These are phyloP conservation scores for Danio tinwini DNA, from an alignment of 2,797 vertebrate species.

Conservation along the genomic window DNA sequence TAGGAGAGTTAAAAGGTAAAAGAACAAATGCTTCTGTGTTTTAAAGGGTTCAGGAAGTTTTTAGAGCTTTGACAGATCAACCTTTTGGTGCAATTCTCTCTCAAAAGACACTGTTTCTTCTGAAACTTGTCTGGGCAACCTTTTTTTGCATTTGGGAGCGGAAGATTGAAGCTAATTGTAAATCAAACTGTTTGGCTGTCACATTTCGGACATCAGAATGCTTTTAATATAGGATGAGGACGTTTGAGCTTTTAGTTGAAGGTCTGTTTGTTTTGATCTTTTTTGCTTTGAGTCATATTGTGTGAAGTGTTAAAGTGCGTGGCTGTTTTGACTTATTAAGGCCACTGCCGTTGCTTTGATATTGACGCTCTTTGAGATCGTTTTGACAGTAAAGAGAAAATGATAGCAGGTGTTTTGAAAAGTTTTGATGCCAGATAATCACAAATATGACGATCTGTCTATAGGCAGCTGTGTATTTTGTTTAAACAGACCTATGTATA, in stretches of 20 bases:
- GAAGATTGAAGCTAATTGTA: slow-evolving; percentile 43
- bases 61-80: slow-evolving; percentile 1
- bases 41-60: neutral
- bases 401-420: neutral
- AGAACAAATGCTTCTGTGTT: neutral
- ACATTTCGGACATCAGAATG: slow-evolving; percentile 21
- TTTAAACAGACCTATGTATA: no score
- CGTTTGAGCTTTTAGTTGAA: slow-evolving; percentile 10
- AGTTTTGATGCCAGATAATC: neutral
- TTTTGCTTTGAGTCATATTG: neutral
- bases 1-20: neutral
- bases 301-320: slow-evolving; percentile 22
- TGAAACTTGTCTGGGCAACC: slow-evolving; percentile 2
- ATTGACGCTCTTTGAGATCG: neutral
- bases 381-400: slow-evolving; percentile 4
- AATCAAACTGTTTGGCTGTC: slow-evolving; percentile 16
- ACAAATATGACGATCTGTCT: neutral
- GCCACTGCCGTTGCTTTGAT: neutral
- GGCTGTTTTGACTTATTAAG: slow-evolving; percentile 31
- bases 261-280: slow-evolving; percentile 16
- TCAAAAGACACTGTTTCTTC: slow-evolving; percentile 13
- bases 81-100: neutral
- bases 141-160: neutral
- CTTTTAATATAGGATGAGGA: slow-evolving; percentile 21
- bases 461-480: neutral